Conservation (phyloP, 2,797 vertebrate species). For the Notolepis coatsorum region DNA sequence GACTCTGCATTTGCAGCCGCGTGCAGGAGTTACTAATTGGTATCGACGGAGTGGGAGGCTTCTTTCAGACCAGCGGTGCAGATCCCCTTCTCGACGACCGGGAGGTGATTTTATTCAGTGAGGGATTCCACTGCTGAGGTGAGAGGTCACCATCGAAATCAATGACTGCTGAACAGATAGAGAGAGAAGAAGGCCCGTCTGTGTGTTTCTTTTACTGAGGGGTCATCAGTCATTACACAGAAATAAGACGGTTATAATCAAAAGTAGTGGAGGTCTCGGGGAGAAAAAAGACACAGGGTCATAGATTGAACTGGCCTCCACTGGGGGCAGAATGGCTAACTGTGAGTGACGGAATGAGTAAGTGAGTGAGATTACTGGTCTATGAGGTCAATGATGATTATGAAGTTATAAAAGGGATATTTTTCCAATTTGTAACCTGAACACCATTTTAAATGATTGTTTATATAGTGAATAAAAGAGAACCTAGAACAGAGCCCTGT, state of each 20-base stretch:
- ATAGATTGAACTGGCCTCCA: too few species aligned
- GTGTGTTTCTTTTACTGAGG: constrained; percentile 31
- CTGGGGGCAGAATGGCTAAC: too few species aligned
- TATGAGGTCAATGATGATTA: too few species aligned
- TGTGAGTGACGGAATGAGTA: too few species aligned
- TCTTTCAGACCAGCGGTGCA: constrained; percentile 57
- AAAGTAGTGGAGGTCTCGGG: background rate
- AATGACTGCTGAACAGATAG: constrained; percentile 47
- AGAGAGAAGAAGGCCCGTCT: constrained; percentile 13
- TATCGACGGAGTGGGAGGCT: constrained; percentile 50
- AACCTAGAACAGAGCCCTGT: too few species aligned
- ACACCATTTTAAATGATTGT: too few species aligned
- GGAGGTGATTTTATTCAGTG: constrained; percentile 55
- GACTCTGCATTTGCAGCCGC: constrained; percentile 22
- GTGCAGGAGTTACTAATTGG: constrained; percentile 63
- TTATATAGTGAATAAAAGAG: too few species aligned
- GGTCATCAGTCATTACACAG: constrained; percentile 33
- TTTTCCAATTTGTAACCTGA: too few species aligned
- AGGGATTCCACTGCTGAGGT: too few species aligned
- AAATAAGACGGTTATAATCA: constrained; percentile 24
- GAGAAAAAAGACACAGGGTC: too few species aligned
- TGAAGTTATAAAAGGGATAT: too few species aligned
- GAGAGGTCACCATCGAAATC: constrained; percentile 60
- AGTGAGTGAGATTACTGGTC: too few species aligned
- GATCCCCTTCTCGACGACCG: constrained; percentile 60